Percentiles rank a stretch among this genome's conserved stretches.
Conservation (phyloP, 2,888 invertebrate genomes). For the Catocala sponsa region DNA sequence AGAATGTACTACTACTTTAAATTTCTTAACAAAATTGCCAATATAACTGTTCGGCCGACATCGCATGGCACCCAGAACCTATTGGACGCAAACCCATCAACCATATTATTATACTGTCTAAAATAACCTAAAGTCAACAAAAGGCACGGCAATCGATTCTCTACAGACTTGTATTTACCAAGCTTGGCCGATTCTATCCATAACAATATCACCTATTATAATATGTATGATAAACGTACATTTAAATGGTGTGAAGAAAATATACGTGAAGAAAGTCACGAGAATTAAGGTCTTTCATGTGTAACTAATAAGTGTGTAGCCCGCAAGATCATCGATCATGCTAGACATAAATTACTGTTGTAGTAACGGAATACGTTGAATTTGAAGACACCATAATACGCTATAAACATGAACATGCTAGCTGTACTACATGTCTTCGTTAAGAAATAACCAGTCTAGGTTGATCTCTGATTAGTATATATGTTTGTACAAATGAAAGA, state of each 20-base stretch:
- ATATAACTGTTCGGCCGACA: no score
- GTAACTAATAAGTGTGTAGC: not conserved
- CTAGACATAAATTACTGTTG: slow-evolving; percentile 1
- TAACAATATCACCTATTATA: not conserved
- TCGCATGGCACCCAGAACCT: no score
- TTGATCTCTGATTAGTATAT: no score
- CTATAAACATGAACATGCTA: no score
- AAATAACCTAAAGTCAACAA: not conserved
- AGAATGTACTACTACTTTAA: no score
- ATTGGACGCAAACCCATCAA: no score
- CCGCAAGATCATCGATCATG: not conserved
- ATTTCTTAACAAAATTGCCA: no score
- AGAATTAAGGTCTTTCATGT: not conserved
- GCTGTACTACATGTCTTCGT: not conserved
- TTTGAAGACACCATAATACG: not conserved
- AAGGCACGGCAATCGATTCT: not conserved
- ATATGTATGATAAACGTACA: not conserved
- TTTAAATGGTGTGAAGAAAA: not conserved
- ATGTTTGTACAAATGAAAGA: no score
- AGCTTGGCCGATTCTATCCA: not conserved
- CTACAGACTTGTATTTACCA: not conserved
- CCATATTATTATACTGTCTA: not conserved
- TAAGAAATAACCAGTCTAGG: not conserved
- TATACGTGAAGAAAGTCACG: not conserved
- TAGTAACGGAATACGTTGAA: not conserved